These are phyloP conservation scores for Psophia crepitans DNA, from an alignment of 2,113 vertebrate genomes.

Conservation along the genomic window DNA sequence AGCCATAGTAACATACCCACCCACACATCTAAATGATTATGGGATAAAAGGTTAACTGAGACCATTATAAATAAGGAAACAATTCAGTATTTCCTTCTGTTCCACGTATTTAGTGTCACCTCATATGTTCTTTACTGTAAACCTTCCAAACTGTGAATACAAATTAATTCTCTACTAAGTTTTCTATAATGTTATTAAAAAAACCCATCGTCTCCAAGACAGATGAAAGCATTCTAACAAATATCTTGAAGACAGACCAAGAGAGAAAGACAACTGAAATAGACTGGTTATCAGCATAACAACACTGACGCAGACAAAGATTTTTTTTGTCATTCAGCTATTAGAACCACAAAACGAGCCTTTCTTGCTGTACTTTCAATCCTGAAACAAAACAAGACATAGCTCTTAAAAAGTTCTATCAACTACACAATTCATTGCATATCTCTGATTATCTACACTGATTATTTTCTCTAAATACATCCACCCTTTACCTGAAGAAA, in stretches of 20 bases:
- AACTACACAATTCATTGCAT: not conserved
- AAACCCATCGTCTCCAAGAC: not conserved
- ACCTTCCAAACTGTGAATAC: not conserved
- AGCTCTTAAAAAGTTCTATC: not conserved
- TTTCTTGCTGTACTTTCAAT: not conserved
- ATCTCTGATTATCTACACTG: not conserved
- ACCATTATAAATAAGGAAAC: not conserved
- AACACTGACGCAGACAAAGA: not conserved
- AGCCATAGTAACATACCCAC: not conserved
- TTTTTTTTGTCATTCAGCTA: not conserved
- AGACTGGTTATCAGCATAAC: not conserved
- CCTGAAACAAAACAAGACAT: not conserved
- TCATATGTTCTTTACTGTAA: not conserved
- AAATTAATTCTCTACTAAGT: not conserved
- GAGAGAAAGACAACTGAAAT: not conserved
- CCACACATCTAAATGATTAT: not conserved
- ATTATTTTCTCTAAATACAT: not conserved
- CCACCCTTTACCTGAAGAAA: not conserved
- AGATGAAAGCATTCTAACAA: not conserved
- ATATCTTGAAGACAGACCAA: not conserved
- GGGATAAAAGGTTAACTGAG: conserved; percentile 19
- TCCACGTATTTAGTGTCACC: not conserved
- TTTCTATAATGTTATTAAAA: not conserved
- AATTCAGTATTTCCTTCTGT: not conserved
- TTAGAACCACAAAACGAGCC: not conserved